Evolutionary conservation across 2,113 vertebrate genomes (phyloP).

Genomic region (Gasterosteus nipponicus): DNA sequence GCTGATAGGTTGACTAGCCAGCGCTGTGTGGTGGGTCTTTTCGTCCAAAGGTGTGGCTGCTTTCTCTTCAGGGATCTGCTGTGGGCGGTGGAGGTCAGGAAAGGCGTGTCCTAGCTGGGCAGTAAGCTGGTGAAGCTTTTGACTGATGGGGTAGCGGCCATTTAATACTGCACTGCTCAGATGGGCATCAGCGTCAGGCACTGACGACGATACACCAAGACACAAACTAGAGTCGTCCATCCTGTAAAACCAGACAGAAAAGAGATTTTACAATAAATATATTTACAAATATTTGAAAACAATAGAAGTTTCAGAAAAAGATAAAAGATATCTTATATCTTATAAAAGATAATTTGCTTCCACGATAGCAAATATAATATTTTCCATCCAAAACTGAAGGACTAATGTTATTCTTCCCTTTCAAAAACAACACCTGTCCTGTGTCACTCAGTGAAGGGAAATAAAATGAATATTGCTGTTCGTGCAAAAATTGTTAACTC

Average conservation of each 20-base stretch:
- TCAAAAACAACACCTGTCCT: conserved; percentile 33
- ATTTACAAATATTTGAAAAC: neutral
- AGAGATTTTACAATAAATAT: neutral
- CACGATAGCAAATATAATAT: neutral
- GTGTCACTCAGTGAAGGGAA: conserved; percentile 42
- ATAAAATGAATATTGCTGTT: conserved; percentile 50
- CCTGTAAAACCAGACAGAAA: conserved; percentile 78
- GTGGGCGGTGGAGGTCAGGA: conserved; percentile 91
- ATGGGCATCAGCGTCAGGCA: conserved; percentile 91
- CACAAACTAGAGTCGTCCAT: conserved; percentile 99
- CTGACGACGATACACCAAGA: conserved; percentile 96
- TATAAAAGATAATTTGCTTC: neutral
- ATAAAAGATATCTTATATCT: neutral
- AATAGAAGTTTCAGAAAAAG: neutral
- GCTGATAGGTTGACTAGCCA: conserved; percentile 94
- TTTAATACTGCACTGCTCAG: conserved; percentile 94
- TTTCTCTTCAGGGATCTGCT: conserved; percentile 94
- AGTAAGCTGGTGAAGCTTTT: conserved; percentile 97
- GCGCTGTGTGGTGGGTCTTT: conserved; percentile 90
- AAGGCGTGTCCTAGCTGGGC: conserved; percentile 98
- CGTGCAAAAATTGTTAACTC: conserved; percentile 65
- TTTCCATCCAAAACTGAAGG: conserved; percentile 13
- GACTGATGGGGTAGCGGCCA: conserved; percentile 98
- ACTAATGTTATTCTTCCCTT: conserved; percentile 20
- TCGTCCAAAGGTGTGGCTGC: conserved; percentile 88